Conservation (phyloP, 2,797 vertebrate species). For the Todus mexicanus region DNA sequence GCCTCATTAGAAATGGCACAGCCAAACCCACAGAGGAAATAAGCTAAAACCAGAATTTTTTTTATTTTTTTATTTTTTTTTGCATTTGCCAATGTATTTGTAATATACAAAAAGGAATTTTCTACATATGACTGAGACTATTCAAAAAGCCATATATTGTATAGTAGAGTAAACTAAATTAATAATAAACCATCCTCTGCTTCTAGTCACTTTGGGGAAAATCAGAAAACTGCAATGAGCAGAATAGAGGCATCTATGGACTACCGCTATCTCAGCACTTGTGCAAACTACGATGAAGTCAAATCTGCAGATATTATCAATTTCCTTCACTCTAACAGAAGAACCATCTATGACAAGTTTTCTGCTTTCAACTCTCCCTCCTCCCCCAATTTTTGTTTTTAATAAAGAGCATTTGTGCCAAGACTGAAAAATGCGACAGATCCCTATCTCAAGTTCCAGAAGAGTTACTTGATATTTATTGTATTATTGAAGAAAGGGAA, state of each 20-base stretch:
- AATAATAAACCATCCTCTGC: background rate
- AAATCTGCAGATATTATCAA: background rate
- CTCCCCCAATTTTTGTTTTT: conserved; percentile 15
- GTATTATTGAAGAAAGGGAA: conserved; percentile 50
- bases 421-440: conserved; percentile 49
- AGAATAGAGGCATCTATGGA: background rate
- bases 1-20: background rate
- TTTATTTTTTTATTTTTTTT: no score
- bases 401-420: conserved; percentile 18
- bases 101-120: background rate
- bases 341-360: background rate
- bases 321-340: background rate
- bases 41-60: no score
- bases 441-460: conserved; percentile 49
- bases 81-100: background rate
- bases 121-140: background rate
- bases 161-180: background rate
- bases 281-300: background rate
- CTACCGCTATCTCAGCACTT: background rate
- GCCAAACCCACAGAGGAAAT: background rate
- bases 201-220: background rate
- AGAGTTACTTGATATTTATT: conserved; percentile 58
- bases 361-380: background rate
- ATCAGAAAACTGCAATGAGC: background rate
- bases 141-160: background rate